Evolutionary conservation across 2,797 vertebrate genomes (phyloP).

Genomic region (Synanceia verrucosa): DNA sequence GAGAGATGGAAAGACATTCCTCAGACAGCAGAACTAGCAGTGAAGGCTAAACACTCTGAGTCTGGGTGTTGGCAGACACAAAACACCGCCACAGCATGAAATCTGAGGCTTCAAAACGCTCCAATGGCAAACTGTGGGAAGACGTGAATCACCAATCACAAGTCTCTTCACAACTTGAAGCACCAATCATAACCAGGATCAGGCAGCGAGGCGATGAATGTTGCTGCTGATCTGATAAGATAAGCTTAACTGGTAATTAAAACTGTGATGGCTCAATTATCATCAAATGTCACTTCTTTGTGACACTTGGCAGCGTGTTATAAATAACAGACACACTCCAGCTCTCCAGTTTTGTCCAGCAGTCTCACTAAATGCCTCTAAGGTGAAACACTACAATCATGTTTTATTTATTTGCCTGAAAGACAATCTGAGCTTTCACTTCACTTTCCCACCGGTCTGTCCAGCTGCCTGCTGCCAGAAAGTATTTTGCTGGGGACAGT

Average conservation of each 20-base stretch:
- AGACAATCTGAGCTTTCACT: conserved; percentile 58
- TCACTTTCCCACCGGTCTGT: conserved; percentile 69
- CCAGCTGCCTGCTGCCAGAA: conserved; percentile 70
- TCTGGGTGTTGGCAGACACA: conserved; percentile 76
- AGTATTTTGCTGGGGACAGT: conserved; percentile 73
- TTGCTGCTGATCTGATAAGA: conserved; percentile 24
- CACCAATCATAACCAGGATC: conserved; percentile 16
- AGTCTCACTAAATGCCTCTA: conserved; percentile 19
- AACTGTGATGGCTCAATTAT: conserved; percentile 23
- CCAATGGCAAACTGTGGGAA: conserved; percentile 32
- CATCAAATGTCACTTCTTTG: conserved; percentile 2
- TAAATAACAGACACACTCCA: conserved; percentile 28
- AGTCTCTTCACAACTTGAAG: conserved; percentile 1
- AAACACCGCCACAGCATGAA: conserved; percentile 58
- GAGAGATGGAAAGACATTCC: conserved; percentile 66
- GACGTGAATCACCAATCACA: conserved; percentile 37
- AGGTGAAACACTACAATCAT: conserved; percentile 40
- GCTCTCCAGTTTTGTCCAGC: conserved; percentile 8
- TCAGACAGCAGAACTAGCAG: conserved; percentile 70
- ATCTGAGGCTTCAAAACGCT: conserved; percentile 30
- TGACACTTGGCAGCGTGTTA: conserved; percentile 22
- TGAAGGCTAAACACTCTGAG: conserved; percentile 73
- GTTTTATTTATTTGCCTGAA: conserved; percentile 67
- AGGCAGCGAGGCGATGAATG: neutral
- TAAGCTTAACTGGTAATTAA: neutral